Conservation (phyloP, 2,888 invertebrate genomes). For the Leucophora obtusa region DNA sequence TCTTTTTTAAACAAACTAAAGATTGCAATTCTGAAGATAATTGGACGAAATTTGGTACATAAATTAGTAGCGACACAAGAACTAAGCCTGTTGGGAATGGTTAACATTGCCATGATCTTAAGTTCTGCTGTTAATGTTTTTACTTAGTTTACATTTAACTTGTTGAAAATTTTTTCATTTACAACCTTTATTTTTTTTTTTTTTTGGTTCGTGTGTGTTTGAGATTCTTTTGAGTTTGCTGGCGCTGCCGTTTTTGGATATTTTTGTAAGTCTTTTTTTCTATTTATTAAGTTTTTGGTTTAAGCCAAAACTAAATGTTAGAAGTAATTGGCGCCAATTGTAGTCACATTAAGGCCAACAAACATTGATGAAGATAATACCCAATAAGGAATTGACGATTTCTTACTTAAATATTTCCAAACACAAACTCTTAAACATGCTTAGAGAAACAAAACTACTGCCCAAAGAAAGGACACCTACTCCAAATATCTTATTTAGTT, state of each 20-base stretch:
- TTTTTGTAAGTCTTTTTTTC: conserved; percentile 9
- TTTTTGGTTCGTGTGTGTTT: background rate
- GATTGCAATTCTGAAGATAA: no score
- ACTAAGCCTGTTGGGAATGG: no score
- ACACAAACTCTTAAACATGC: background rate
- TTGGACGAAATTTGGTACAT: no score
- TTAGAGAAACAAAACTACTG: background rate
- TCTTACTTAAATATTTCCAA: conserved; percentile 43
- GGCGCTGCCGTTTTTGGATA: conserved; percentile 58
- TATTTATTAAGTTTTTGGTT: conserved; percentile 14
- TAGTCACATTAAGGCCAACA: conserved; percentile 58
- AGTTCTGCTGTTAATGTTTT: no score
- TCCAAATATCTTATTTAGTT: background rate
- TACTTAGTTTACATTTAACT: no score
- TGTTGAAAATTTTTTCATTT: no score
- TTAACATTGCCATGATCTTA: no score
- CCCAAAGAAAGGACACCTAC: background rate
- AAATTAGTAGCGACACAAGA: no score
- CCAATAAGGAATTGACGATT: conserved; percentile 55
- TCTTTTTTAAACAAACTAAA: no score
- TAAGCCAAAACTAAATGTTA: conserved; percentile 48
- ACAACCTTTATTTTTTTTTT: background rate
- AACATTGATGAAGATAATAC: conserved; percentile 51
- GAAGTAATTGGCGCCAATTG: conserved; percentile 61
- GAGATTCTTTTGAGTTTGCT: conserved; percentile 61